A percentile compares a stretch with the other conserved stretches of the same genome.
phyloP scores from a whole-genome alignment of 2,888 invertebrate genomes.

The Leucophenga maculata region DNA sequence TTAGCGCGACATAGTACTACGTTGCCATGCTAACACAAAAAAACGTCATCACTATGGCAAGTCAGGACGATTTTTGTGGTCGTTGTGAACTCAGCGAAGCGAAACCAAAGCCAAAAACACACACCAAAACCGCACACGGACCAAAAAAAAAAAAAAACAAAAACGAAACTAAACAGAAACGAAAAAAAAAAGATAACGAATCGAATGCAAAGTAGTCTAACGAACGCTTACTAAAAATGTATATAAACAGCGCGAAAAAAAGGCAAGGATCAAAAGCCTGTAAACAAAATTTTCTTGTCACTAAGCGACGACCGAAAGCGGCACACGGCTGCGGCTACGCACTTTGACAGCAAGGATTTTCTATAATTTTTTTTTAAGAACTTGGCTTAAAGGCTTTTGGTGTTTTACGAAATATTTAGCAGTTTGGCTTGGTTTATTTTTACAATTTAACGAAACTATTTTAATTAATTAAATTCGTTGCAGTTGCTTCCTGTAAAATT shows the following conservation, averaged over 20 bases:
- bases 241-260: not conserved
- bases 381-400: not conserved
- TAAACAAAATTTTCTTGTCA: conserved; percentile 26
- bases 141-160: not conserved
- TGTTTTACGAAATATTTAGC: not conserved
- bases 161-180: conserved; percentile 12
- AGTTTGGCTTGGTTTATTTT: not conserved
- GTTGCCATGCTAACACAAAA: conserved; percentile 58
- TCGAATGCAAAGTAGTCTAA: not conserved
- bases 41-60: conserved; percentile 49
- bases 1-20: conserved; percentile 44
- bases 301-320: conserved; percentile 30
- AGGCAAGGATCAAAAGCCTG: not conserved
- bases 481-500: not conserved
- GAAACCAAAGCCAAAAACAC: conserved; percentile 38
- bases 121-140: conserved; percentile 23
- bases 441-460: not conserved
- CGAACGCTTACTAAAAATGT: not conserved
- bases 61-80: conserved; percentile 37
- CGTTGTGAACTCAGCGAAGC: conserved; percentile 8
- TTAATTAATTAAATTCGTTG: not conserved
- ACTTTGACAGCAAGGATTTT: too few species aligned
- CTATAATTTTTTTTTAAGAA: not conserved
- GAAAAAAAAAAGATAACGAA: too few species aligned
- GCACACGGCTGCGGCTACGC: not conserved